These are phyloP conservation scores for Neolamprologus sp. DNA, from an alignment of 2,113 vertebrate species.

Conservation along the genomic window DNA sequence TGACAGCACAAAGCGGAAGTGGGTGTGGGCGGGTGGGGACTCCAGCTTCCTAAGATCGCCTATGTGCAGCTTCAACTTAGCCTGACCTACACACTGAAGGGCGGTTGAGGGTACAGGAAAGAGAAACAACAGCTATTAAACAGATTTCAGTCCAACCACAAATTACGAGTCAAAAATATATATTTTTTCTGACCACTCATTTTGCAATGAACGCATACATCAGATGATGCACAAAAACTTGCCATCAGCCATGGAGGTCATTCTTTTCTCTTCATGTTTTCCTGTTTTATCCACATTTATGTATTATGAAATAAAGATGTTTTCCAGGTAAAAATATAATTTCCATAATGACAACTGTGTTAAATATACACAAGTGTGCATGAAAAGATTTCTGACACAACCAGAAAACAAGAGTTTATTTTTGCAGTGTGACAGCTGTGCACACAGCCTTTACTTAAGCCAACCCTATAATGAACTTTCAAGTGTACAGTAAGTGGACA, in stretches of 20 bases:
- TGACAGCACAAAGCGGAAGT: constrained; percentile 25
- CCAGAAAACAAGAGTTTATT: constrained; percentile 7
- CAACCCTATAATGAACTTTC: constrained; percentile 44
- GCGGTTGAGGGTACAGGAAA: neutral
- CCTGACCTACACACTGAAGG: neutral
- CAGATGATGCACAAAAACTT: neutral
- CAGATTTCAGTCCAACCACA: neutral
- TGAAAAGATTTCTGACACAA: neutral
- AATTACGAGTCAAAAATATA: neutral
- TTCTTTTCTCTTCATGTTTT: neutral
- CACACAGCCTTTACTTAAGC: constrained; percentile 30
- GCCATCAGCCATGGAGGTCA: neutral
- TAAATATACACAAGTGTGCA: neutral
- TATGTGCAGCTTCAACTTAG: neutral
- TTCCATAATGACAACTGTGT: neutral
- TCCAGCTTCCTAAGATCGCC: neutral
- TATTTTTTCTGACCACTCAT: neutral
- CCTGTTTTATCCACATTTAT: neutral
- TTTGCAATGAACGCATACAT: neutral
- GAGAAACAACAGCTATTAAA: neutral
- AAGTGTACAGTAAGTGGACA: constrained; percentile 55
- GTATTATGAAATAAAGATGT: neutral
- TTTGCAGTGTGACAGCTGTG: constrained; percentile 33
- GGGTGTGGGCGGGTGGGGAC: neutral
- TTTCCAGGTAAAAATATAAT: neutral